These are phyloP conservation scores for Acyrthosiphon pisum DNA, from an alignment of 1,140 invertebrate species.

Conservation along the genomic window DNA sequence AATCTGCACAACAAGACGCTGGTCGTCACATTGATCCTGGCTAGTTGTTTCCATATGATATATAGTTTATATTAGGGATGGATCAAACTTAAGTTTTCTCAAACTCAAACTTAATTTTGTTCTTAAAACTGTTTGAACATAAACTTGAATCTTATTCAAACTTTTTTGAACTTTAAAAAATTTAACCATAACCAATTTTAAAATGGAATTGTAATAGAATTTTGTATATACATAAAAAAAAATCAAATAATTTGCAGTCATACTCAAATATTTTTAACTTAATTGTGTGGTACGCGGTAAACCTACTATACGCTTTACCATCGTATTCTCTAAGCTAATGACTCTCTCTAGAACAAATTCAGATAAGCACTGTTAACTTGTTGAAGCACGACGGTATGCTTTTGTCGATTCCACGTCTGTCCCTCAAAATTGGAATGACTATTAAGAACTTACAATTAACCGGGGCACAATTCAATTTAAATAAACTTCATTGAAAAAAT, in stretches of 20 bases:
- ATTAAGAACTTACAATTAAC: too few species aligned
- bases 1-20: constrained; percentile 92
- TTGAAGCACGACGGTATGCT: too few species aligned
- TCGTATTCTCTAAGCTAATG: too few species aligned
- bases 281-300: too few species aligned
- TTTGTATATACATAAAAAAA: not conserved
- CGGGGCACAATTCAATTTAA: too few species aligned
- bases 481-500: too few species aligned
- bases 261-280: not conserved
- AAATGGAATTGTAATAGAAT: not conserved
- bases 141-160: not conserved
- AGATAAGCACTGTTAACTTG: too few species aligned
- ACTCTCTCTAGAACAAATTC: too few species aligned
- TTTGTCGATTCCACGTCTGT: too few species aligned
- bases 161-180: not conserved
- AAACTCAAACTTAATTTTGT: not conserved
- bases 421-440: too few species aligned
- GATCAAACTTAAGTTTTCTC: not conserved
- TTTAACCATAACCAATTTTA: not conserved
- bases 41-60: constrained; percentile 66
- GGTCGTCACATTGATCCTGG: constrained; percentile 89
- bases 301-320: too few species aligned
- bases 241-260: not conserved
- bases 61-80: not conserved
- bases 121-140: not conserved